These are phyloP conservation scores for Sphinx pinastri DNA, from an alignment of 2,888 invertebrate genomes.

Conservation along the genomic window DNA sequence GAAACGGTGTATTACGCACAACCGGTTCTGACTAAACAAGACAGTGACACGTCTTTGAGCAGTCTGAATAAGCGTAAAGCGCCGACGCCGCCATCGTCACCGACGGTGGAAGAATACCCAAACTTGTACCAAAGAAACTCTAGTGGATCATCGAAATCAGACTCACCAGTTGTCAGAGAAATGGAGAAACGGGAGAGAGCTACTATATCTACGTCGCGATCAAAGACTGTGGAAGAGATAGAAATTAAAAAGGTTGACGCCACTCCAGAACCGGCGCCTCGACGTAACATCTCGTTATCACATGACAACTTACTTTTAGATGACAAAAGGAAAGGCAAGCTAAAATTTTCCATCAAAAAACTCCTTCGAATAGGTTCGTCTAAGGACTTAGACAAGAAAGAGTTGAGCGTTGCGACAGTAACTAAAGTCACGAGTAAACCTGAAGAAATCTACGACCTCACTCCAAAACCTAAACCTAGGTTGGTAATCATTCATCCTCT, in stretches of 20 bases:
- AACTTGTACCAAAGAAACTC: slow-evolving; percentile 86
- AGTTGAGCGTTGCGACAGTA: slow-evolving; percentile 66
- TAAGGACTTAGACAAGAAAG: slow-evolving; percentile 87
- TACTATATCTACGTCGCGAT: slow-evolving; percentile 57
- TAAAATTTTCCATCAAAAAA: slow-evolving; percentile 92
- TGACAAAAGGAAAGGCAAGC: slow-evolving; percentile 87
- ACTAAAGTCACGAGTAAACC: slow-evolving; percentile 78
- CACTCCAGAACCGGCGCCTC: slow-evolving; percentile 87
- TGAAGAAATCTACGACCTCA: slow-evolving; percentile 83
- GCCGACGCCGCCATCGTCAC: slow-evolving; percentile 87
- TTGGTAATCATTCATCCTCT: slow-evolving; percentile 95
- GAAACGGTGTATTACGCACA: slow-evolving; percentile 76
- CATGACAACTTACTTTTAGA: slow-evolving; percentile 87
- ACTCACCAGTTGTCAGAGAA: slow-evolving; percentile 88
- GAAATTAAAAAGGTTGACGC: slow-evolving; percentile 61
- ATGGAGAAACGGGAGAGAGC: slow-evolving; percentile 90
- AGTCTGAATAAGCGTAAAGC: slow-evolving; percentile 89
- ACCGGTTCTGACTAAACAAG: slow-evolving; percentile 82
- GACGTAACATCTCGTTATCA: slow-evolving; percentile 88
- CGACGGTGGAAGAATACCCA: slow-evolving; percentile 76
- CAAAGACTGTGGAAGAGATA: slow-evolving; percentile 61
- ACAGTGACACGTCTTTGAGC: slow-evolving; percentile 81
- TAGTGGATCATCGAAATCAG: slow-evolving; percentile 82
- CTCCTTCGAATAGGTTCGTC: slow-evolving; percentile 90
- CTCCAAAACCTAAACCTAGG: slow-evolving; percentile 88